Evolutionary conservation across 2,797 vertebrate genomes (phyloP), one percentile per base, ranked within the genome.

Genomic region (Scolopax rusticola): DNA sequence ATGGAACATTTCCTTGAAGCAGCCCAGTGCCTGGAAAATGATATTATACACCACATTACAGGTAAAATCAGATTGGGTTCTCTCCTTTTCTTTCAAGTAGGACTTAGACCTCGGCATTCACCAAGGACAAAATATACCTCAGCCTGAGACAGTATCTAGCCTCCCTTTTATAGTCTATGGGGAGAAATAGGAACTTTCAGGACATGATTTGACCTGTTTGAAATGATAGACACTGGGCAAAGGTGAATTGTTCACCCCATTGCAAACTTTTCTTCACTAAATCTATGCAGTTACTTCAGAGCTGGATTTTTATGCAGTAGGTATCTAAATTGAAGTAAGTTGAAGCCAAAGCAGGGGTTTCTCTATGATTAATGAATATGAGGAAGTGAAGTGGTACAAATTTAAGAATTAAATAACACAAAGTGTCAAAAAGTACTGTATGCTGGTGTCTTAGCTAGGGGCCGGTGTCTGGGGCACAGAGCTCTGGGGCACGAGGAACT

Each of bases 21-120:
- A 75, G 95, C 98, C 48, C 96, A 96, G 12, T 98, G 98, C 57
- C 97, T 98, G 30, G 89, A 92, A 45, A 86, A 77, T 47, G 86
- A 70, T 76, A 25, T n/a, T 27, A 75, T 95, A 47, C 43, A 88
- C 8, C 91, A 71, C 61, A 98, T 98, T 86, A 98, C 97, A 97
- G 98, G 98, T 98, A 87, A 95, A 94, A 95, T 92, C 56, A 50
- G 11, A 81, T 1, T 0, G 2, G 11, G 3, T 8, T 32, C 20
- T 87, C 10, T 54, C 9, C 8, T 77, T 83, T 60, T 68, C 36
- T 33, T 7, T 73, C 51, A 56, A 47, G 30, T 70, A 12, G 0
- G 0, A 5, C 24, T 33, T 68, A 85, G 43, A 60, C 19, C 5
- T 70, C 43, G 63, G 8, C 48, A 19, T 74, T 65, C 33, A 41